Evolutionary conservation across 1,140 invertebrate species (phyloP), one percentile per base, ranked within the genome.

Genomic region (Drosophila malerkotliana): DNA sequence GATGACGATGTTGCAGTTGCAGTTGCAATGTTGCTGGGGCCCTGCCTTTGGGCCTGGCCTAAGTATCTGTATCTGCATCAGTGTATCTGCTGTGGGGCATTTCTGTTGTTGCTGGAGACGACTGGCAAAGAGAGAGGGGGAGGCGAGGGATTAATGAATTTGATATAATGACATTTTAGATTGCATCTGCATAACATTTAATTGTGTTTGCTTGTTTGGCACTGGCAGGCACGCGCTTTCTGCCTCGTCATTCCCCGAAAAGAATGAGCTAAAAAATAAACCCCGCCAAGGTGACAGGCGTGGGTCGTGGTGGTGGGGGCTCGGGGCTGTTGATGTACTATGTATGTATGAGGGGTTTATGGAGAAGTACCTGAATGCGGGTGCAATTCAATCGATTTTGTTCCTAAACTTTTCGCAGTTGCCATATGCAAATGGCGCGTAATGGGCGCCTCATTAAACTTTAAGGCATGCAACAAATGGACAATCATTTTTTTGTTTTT

Each of bases 151-250:
- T 89, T 89, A 89, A 89, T 89, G 84, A 89, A 89, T 89, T 89
- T 89, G 84, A 89, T 89, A 89, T 89, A 89, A 89, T 89, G 84
- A 89, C 84, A 89, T 89, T 89, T 89, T 89, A 89, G 84, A 89
- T 89, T 89, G 84, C 84, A 89, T 89, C 84, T 89, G 84, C 84
- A 89, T 89, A 90, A 90, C 80, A 89, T 89, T 89, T 89, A 89
- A 89, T 89, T 89, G 84, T 89, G 84, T 88, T 89, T 88, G 83
- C 83, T 76, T 88, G 83, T 88, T 61, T 56, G 49, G 62, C 51
- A 34, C 58, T 73, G 72, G 49, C 77, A 77, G 82, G 64, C 85
- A 88, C 79, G 78, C 78, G 80, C 77, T 87, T 87, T 87, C 62
- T 82, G 82, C 83, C 79, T 68, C 81, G 82, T 87, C 83, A 87